phyloP scores from a whole-genome alignment of 2,113 vertebrate genomes.

The Sardina pilchardus region DNA sequence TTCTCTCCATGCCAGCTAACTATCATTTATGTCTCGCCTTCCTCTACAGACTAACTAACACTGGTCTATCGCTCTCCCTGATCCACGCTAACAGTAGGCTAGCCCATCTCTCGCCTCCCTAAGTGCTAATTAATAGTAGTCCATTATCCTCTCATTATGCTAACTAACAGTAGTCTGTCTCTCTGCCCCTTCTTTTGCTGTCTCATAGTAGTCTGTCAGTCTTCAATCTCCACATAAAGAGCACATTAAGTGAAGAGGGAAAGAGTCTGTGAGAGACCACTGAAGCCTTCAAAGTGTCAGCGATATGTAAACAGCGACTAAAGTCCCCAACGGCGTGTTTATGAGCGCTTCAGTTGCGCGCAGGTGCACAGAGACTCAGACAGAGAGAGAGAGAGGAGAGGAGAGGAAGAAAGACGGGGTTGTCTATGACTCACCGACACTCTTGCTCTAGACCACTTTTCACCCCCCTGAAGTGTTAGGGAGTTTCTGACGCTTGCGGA shows the following conservation, averaged over 20 bases:
- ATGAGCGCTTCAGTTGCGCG: background rate
- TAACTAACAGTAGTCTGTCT: background rate
- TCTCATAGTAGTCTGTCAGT: background rate
- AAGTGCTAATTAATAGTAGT: background rate
- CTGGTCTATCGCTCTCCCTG: too few relatives aligned
- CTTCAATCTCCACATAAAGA: background rate
- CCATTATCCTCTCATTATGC: too few relatives aligned
- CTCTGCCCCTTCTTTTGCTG: background rate
- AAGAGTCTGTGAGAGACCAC: background rate
- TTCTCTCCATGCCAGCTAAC: too few relatives aligned
- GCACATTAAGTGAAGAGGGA: background rate
- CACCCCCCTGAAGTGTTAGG: background rate
- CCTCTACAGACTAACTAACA: too few relatives aligned
- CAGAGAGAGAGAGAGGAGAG: background rate
- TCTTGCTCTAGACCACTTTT: background rate
- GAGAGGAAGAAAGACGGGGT: background rate
- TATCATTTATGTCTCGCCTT: too few relatives aligned
- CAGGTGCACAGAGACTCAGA: background rate
- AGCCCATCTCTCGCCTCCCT: background rate
- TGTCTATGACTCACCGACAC: background rate
- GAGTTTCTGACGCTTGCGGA: background rate
- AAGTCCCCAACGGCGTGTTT: background rate
- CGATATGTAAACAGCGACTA: background rate
- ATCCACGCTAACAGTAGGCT: too few relatives aligned
- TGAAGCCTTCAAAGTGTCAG: background rate